A percentile compares a stretch with the other conserved stretches of the same genome.
phyloP scores from a whole-genome alignment of 2,888 invertebrate species.

The Heliconius hortense region DNA sequence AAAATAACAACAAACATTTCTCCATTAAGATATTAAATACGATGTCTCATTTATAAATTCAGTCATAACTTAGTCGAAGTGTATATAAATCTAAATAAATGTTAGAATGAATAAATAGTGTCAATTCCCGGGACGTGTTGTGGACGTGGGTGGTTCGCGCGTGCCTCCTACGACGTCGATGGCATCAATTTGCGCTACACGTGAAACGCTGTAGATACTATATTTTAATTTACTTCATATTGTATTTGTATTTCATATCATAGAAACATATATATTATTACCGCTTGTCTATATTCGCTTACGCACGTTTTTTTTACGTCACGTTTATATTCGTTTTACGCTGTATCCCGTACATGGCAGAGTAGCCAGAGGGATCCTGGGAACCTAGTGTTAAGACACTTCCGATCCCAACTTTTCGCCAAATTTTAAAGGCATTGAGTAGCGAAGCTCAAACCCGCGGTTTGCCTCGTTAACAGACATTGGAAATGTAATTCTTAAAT shows the following conservation, averaged over 20 bases:
- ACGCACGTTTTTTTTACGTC: no score
- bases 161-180: slow-evolving; percentile 17
- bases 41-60: not conserved
- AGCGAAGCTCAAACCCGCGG: no score
- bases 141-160: slow-evolving; percentile 1
- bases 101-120: not conserved
- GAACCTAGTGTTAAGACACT: no score
- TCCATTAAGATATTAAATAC: not conserved
- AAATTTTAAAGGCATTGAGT: no score
- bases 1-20: no score
- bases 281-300: no score
- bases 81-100: not conserved
- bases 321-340: no score
- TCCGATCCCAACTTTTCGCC: no score
- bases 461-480: no score
- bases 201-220: slow-evolving; percentile 6
- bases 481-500: no score
- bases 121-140: slow-evolving; percentile 3
- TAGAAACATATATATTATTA: not conserved
- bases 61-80: not conserved
- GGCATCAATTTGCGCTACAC: slow-evolving; percentile 24
- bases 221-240: not conserved
- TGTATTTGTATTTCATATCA: not conserved
- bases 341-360: no score
- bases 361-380: no score